Base-by-base conservation (phyloP, 2,113 vertebrate species). In the Periophthalmus modestus region DNA sequence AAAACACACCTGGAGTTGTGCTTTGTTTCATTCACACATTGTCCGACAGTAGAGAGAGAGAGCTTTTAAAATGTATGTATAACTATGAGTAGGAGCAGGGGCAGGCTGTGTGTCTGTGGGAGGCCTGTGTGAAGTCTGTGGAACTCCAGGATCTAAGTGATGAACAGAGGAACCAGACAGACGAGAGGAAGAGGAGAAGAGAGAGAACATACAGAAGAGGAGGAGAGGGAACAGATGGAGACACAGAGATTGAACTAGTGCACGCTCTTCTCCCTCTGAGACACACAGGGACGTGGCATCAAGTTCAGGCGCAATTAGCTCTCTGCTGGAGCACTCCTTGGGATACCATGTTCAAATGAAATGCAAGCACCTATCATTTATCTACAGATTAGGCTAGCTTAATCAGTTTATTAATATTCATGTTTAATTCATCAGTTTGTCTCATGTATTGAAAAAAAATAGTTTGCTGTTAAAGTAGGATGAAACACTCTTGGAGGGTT, bases 81-180 rank as follows among this genome's bases (percentile, higher is more conserved):
- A 50, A 23, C 5, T 23, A 10, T 21, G 39, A 54, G 55, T 47
- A 2, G 23, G n/a, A 74, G 18, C 61, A 72, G 62, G 11, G 73
- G 80, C 89, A 86, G 86, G 81, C 78, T 89, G 84, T 43, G 63
- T 72, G 77, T 80, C 82, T 0, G 82, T 36, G 80, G 85, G 87
- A 75, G 83, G 83, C 69, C 78, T 68, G 19, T 84, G 85, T 81
- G 83, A 77, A 82, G 85, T 68, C 78, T 68, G 16, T 82, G 85
- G 78, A 76, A 28, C 74, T 78, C 78, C 75, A 57, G 1, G 55
- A 66, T 83, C 68, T 70, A 80, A 86, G 86, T 54, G 81, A 84
- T 58, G 52, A 66, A 66, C 57, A 21, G 73, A 77, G 74, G 80
- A 74, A 73, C 18, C 59, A 34, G 15, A 62, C 28, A 18, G 7